These are phyloP conservation scores for Ifrita kowaldi DNA, from an alignment of 2,113 vertebrate genomes.

Conservation along the genomic window DNA sequence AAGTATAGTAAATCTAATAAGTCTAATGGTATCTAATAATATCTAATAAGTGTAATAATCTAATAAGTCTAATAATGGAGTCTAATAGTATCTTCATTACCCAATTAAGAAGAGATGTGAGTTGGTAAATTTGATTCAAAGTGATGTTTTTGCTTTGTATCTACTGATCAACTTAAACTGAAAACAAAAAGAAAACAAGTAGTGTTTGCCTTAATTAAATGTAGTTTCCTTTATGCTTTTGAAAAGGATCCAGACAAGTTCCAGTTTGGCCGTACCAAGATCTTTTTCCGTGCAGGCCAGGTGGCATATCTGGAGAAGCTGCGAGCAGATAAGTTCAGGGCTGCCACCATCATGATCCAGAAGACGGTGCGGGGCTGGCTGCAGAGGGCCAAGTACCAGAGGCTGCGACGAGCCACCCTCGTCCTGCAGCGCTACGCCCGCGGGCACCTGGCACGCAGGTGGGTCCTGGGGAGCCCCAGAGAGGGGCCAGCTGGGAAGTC, in stretches of 20 bases:
- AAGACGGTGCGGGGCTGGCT: slow-evolving; percentile 93
- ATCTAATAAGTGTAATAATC: not conserved
- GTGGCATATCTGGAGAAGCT: slow-evolving; percentile 97
- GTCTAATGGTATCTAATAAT: not conserved
- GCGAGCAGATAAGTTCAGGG: slow-evolving; percentile 87
- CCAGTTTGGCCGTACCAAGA: slow-evolving; percentile 94
- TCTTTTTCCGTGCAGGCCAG: slow-evolving; percentile 97
- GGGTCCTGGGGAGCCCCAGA: not conserved
- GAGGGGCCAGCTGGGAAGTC: not conserved
- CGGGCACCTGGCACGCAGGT: slow-evolving; percentile 88
- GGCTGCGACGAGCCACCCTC: slow-evolving; percentile 72
- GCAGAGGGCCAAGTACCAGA: slow-evolving; percentile 79
- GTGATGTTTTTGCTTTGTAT: not conserved
- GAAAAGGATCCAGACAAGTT: slow-evolving; percentile 92
- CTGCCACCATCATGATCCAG: slow-evolving; percentile 93
- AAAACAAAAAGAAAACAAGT: not conserved
- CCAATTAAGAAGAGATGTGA: not conserved
- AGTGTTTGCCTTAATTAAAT: not conserved
- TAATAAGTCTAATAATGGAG: not conserved
- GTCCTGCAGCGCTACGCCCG: slow-evolving; percentile 81
- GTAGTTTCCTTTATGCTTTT: slow-evolving; percentile 6
- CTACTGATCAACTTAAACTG: not conserved
- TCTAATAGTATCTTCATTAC: not conserved
- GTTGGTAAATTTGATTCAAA: not conserved
- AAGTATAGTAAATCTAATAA: not conserved